Evolutionary conservation across 2,113 vertebrate genomes (phyloP).

Genomic region (Pituophis catenifer): DNA sequence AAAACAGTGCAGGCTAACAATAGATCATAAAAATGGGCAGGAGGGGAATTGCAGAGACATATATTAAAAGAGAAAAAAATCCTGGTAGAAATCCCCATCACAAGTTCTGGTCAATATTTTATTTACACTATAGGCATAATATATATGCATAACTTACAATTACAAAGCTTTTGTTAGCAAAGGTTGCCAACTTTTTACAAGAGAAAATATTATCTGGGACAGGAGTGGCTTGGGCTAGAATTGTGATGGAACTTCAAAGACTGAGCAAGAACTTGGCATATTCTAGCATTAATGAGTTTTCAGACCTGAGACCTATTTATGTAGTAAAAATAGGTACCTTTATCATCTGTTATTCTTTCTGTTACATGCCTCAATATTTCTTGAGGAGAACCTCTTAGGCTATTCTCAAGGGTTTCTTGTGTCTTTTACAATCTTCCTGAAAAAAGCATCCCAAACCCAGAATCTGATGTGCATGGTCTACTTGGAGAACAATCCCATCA

Average conservation of each 20-base stretch:
- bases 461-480: background rate
- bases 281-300: background rate
- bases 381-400: background rate
- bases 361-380: background rate
- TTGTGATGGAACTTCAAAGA: background rate
- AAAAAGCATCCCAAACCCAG: background rate
- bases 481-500: background rate
- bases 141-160: background rate
- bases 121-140: background rate
- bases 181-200: background rate
- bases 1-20: conserved; percentile 6
- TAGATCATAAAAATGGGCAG: background rate
- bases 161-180: background rate
- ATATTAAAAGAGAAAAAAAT: background rate
- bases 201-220: background rate
- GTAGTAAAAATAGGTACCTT: background rate
- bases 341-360: background rate
- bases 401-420: background rate
- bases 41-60: conserved; percentile 2
- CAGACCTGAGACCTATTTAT: background rate
- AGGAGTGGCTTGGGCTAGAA: background rate
- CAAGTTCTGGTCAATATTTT: conserved; percentile 9
- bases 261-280: background rate
- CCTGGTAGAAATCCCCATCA: background rate
- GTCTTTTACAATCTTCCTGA: background rate